These are phyloP conservation scores for Venustoraphidia nigricollis DNA, from an alignment of 2,888 invertebrate genomes.

Conservation along the genomic window DNA sequence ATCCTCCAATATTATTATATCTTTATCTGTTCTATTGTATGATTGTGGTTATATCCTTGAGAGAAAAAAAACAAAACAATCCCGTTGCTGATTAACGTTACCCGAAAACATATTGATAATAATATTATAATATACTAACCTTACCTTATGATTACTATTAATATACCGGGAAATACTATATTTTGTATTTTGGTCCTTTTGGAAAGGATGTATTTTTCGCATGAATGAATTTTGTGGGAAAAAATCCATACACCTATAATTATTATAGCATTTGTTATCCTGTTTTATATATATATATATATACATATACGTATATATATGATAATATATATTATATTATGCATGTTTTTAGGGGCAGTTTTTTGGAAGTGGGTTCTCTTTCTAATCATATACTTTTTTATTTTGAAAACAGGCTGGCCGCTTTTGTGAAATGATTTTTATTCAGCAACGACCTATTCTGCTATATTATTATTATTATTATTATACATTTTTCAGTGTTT, in stretches of 20 bases:
- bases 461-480: slow-evolving; percentile 20
- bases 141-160: no score
- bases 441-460: slow-evolving; percentile 32
- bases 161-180: no score
- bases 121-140: not conserved
- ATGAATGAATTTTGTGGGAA: no score
- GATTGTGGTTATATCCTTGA: slow-evolving; percentile 14
- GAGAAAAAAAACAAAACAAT: slow-evolving; percentile 8
- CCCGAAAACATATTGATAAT: not conserved
- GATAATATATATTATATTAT: slow-evolving; percentile 6
- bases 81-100: slow-evolving; percentile 1
- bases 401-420: slow-evolving; percentile 23
- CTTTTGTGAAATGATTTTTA: slow-evolving; percentile 18
- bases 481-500: slow-evolving; percentile 12
- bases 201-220: no score
- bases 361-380: slow-evolving; percentile 4
- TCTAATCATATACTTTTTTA: not conserved
- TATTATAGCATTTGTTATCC: no score
- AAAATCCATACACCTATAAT: no score
- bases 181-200: no score
- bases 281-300: slow-evolving; percentile 20
- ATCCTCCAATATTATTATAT: slow-evolving; percentile 13
- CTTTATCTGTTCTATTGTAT: slow-evolving; percentile 16
- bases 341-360: slow-evolving; percentile 4
- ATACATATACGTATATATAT: slow-evolving; percentile 15